Conservation (phyloP, 2,888 invertebrate species). For the Galerucella calmariensis region DNA sequence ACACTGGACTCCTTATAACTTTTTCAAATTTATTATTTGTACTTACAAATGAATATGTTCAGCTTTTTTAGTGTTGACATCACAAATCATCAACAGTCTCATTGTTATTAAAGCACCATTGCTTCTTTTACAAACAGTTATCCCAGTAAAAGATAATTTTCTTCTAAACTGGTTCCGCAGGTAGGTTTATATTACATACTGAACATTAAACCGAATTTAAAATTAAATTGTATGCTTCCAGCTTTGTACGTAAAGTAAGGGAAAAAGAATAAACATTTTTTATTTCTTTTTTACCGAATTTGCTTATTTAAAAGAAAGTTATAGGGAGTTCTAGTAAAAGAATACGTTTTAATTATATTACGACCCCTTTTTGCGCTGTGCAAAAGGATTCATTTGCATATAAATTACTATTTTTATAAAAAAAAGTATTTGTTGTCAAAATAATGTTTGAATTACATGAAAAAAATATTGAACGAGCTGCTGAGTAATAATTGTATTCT, state of each 20-base stretch:
- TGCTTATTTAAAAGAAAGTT: background rate
- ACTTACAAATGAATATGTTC: no score
- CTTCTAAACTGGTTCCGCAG: no score
- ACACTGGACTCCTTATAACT: background rate
- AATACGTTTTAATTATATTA: constrained; percentile 14
- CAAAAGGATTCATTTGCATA: background rate
- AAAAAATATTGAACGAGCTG: constrained; percentile 28
- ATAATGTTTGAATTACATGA: constrained; percentile 8
- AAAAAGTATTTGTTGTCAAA: constrained; percentile 15
- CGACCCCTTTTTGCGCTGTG: background rate
- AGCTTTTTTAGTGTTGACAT: no score
- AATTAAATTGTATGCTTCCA: no score
- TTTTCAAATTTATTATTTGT: background rate
- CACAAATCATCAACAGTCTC: no score
- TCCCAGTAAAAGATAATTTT: no score
- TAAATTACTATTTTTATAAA: constrained; percentile 30
- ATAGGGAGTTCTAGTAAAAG: background rate
- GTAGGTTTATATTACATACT: no score
- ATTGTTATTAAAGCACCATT: no score
- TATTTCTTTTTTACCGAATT: background rate
- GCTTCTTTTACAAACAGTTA: no score
- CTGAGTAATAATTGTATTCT: constrained; percentile 21
- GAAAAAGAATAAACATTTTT: background rate
- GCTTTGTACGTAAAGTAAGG: no score
- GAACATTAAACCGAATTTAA: no score